Conservation (phyloP, 2,888 invertebrate species). For the Drosophila affinis region DNA sequence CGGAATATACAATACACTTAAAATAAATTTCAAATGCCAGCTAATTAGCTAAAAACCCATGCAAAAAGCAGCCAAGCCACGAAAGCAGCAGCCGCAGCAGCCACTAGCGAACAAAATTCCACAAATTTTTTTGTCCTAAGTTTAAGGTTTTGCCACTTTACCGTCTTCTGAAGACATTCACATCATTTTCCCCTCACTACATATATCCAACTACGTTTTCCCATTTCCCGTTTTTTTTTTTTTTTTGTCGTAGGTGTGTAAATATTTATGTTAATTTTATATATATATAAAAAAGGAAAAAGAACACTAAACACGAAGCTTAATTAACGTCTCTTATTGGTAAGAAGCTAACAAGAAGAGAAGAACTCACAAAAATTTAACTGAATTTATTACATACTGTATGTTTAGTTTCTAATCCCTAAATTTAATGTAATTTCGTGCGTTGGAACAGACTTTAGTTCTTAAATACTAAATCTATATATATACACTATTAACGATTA, state of each 20-base stretch:
- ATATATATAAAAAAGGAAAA: background rate
- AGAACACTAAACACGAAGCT: conserved; percentile 53
- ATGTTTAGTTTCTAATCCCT: conserved; percentile 63
- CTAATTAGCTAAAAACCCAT: conserved; percentile 43
- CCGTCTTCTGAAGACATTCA: conserved; percentile 74
- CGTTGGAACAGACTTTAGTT: conserved; percentile 62
- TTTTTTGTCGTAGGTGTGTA: conserved; percentile 57
- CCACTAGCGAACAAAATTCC: conserved; percentile 44
- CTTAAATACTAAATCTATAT: conserved; percentile 19
- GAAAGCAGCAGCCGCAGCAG: conserved; percentile 46
- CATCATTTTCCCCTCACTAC: conserved; percentile 42
- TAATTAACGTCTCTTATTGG: conserved; percentile 51
- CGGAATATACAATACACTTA: conserved; percentile 34
- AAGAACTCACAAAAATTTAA: conserved; percentile 50
- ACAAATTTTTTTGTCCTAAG: conserved; percentile 37
- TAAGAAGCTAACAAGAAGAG: conserved; percentile 32
- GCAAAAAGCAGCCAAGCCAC: conserved; percentile 25
- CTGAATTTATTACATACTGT: conserved; percentile 74
- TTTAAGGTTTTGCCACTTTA: conserved; percentile 76
- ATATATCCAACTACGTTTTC: conserved; percentile 34
- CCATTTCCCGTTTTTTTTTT: conserved; percentile 32
- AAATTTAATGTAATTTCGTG: conserved; percentile 55
- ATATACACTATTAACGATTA: conserved; percentile 29
- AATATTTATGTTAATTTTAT: conserved; percentile 69
- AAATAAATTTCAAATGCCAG: conserved; percentile 45